A percentile compares a stretch with the other conserved stretches of the same genome.
phyloP scores from a whole-genome alignment of 2,797 vertebrate species.

The Capromys pilorides region DNA sequence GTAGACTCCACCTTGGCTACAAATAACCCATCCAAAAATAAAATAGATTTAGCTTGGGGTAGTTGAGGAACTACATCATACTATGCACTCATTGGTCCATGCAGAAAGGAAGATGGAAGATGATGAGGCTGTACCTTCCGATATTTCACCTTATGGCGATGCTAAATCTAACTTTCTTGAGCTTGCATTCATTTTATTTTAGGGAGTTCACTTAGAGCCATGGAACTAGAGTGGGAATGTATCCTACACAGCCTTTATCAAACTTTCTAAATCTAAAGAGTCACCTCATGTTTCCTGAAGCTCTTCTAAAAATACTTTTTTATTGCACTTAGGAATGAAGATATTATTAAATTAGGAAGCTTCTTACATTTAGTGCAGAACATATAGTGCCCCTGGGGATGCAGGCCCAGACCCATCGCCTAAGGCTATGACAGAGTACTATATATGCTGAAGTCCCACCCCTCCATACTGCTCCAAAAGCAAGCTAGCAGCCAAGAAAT shows the following conservation, averaged over 20 bases:
- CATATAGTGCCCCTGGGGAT: background rate
- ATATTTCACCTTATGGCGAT: background rate
- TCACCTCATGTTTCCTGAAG: background rate
- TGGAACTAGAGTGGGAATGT: background rate
- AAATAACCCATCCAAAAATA: conserved; percentile 57
- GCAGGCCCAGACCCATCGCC: background rate
- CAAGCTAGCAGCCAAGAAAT: background rate
- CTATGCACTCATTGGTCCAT: background rate
- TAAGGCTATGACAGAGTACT: background rate
- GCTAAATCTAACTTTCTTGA: background rate
- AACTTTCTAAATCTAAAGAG: background rate
- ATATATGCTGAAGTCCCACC: background rate
- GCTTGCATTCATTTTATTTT: background rate
- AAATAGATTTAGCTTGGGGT: background rate
- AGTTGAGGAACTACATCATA: background rate
- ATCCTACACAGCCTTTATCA: background rate
- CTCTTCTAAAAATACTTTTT: conserved; percentile 8
- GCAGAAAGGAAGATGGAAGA: background rate
- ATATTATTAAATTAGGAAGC: conserved; percentile 13
- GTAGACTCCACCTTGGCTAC: conserved; percentile 17
- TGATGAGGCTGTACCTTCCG: background rate
- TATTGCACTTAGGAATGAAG: background rate
- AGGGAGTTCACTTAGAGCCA: background rate
- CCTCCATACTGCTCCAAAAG: background rate
- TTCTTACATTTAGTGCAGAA: background rate